Base-by-base conservation (phyloP, 2,113 vertebrate species). In the Tursiops truncatus region DNA sequence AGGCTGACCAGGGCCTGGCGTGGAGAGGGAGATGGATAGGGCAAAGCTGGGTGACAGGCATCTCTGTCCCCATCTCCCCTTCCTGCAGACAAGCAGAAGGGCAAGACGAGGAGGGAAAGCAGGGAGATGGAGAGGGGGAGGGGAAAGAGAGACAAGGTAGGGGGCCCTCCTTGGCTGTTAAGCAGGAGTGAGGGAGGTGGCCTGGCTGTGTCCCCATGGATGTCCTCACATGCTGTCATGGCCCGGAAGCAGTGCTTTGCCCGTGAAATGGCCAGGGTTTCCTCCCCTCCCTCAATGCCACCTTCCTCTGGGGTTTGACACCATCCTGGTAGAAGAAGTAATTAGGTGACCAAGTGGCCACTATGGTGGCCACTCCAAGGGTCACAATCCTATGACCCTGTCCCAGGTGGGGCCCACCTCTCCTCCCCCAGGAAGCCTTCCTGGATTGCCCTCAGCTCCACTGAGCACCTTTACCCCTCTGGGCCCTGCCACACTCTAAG, bases 181-280 rank as follows among this genome's bases (percentile, higher is more conserved):
- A 97, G 98, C 95, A 95, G 60, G 53, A 90, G 79, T 44, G 77
- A 53, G 95, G 91, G 97, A 96, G 96, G 89, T 18, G 65, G 84
- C 63, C 86, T 65, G 83, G 89, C 70, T 18, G 33, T 1, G 60
- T 53, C 91, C 70, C 91, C 79, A 26, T 74, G 12, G 90, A 81
- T 12, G 26, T 89, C 79, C 95, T 53, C 84, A 90, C 80, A 9
- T 2, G 25, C 58, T 1, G 23, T 80, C 86, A 44, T 0, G 2
- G 60, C 23, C 6, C 62, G 82, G 83, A 96, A 86, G 3, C 71
- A 21, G 62, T 12, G 67, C 67, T 95, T 95, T 90, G 83, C 67
- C 96, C 17, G 7, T 80, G 1, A 63, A 21, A 63, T 0, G 15
- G 62, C 82, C 31, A 25, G 0, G 13, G 6, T 20, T 62, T 25